Base-by-base conservation (phyloP, 64 coral and sea anemone genomes). In the Orbicella faveolata region DNA sequence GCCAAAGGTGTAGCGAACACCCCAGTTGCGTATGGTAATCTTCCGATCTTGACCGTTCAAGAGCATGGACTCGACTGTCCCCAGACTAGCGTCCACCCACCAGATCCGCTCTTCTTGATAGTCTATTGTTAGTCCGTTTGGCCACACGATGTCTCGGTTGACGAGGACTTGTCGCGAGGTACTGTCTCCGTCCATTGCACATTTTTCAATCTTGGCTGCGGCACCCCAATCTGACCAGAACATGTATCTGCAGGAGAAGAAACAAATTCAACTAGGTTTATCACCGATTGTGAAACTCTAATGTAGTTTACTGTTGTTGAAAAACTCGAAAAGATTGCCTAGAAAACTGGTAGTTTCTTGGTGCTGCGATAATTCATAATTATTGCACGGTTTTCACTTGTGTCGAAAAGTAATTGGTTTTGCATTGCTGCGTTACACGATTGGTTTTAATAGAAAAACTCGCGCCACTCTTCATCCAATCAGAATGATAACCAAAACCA, bases 41-140 rank as follows among this genome's bases (percentile, higher is more conserved):
- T 57, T 79, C 20, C 77, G 77, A 79, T 79, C 77, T 14, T 21
- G 23, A 11, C 94, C 94, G 78, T 92, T 83, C 52, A 92, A 86
- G 54, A 86, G 20, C 4, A 83, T 79, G 54, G 83, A 70, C 9
- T 86, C 94, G n/a, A 96, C 84, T 36, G 88, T 82, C 63, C 92
- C 76, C 33, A 89, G 77, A 51, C 85, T 92, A 15, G 86, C 90
- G 74, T 96, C 94, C 23, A 90, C 79, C 94, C 94, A 96, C 52
- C 89, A 92, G 33, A 96, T 73, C 64, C 79, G 89, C 16, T 75
- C 92, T 33, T 89, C 87, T 34, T 84, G 86, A 36, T 86, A 86
- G 52, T 95, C 94, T 20, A 92, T 79, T 14, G 94, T 95, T 30
- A 95, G 36, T 34, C 94, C 94, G 80, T 96, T 96, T 26, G 94